These are phyloP conservation scores for Protonibea diacanthus DNA, from an alignment of 2,797 vertebrate species.

Conservation along the genomic window DNA sequence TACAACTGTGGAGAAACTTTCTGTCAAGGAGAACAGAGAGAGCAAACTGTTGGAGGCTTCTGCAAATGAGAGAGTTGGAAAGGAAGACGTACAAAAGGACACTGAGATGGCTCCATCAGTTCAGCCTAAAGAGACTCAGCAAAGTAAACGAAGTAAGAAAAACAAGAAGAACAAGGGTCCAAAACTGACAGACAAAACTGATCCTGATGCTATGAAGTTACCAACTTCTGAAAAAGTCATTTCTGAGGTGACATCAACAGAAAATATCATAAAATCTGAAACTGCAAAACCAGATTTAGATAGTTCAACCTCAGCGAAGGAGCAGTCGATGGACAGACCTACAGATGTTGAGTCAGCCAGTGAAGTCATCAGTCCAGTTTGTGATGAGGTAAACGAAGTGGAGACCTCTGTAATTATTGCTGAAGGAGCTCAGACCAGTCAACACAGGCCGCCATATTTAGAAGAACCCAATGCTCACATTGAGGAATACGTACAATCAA, in stretches of 20 bases:
- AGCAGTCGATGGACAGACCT: constrained; percentile 1
- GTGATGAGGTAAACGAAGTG: constrained; percentile 19
- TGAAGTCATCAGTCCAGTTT: constrained; percentile 7
- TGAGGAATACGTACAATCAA: constrained; percentile 6
- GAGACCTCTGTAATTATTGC: neutral
- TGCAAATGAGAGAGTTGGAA: constrained; percentile 28
- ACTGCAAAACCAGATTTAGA: constrained; percentile 9
- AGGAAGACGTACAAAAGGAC: constrained; percentile 47
- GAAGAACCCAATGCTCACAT: constrained; percentile 6
- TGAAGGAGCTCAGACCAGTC: constrained; percentile 27
- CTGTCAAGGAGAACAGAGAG: constrained; percentile 1
- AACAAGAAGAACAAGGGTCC: constrained; percentile 66
- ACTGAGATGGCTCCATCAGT: constrained; percentile 15
- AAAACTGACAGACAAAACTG: constrained; percentile 36
- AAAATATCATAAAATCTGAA: neutral
- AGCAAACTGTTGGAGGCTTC: neutral
- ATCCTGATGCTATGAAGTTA: constrained; percentile 33
- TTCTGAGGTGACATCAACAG: constrained; percentile 14
- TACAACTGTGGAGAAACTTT: constrained; percentile 9
- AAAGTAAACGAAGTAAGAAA: constrained; percentile 62
- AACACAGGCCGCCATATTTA: constrained; percentile 20
- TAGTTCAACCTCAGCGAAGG: neutral
- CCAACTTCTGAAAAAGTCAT: neutral
- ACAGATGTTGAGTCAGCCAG: constrained; percentile 8
- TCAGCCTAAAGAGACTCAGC: constrained; percentile 40